phyloP scores from a whole-genome alignment of 2,113 vertebrate species.

The Pollimyrus isidori region DNA sequence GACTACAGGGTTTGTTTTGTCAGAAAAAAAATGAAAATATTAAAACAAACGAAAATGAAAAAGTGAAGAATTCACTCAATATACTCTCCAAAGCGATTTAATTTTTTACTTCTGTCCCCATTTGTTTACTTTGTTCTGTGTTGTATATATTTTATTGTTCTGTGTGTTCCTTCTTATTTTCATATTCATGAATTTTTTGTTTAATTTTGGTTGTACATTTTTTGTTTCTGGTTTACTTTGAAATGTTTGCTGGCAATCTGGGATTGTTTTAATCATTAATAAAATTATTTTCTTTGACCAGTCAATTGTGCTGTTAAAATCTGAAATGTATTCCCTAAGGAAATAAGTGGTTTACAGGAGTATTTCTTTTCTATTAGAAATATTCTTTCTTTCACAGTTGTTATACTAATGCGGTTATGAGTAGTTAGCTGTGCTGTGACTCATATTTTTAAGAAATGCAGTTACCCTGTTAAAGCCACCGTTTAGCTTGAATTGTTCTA shows the following conservation, averaged over 20 bases:
- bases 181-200: slow-evolving; percentile 50
- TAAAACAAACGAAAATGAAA: slow-evolving; percentile 3
- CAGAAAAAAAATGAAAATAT: not conserved
- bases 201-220: slow-evolving; percentile 60
- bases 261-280: slow-evolving; percentile 70
- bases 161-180: slow-evolving; percentile 38
- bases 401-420: not conserved
- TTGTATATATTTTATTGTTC: slow-evolving; percentile 70
- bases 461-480: not conserved
- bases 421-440: slow-evolving; percentile 5
- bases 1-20: slow-evolving; percentile 9
- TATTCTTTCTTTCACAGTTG: not conserved
- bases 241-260: slow-evolving; percentile 70
- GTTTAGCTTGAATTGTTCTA: not conserved
- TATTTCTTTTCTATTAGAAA: not conserved
- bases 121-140: slow-evolving; percentile 11
- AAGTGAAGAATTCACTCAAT: not conserved
- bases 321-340: not conserved
- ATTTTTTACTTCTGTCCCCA: slow-evolving; percentile 32
- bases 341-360: slow-evolving; percentile 2
- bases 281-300: slow-evolving; percentile 62
- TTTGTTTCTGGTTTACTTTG: slow-evolving; percentile 45
- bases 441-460: not conserved
- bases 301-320: slow-evolving; percentile 39
- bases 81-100: slow-evolving; percentile 39